Base-by-base conservation (phyloP, 2,888 invertebrate genomes). In the Tachina lurida region DNA sequence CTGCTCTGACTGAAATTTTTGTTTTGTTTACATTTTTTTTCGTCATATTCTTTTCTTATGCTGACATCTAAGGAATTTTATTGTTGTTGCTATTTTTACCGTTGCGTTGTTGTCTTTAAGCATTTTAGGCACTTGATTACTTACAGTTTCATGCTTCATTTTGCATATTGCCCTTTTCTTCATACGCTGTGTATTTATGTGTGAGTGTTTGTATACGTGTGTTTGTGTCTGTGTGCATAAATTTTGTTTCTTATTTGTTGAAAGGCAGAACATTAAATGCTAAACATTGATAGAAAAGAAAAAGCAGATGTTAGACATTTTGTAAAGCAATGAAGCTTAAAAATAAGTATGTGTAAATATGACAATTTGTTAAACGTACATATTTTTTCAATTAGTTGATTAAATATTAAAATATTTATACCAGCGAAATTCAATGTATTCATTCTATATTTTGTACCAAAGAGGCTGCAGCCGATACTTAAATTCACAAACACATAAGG, bases 141-240 rank as follows among this genome's bases (percentile, higher is more conserved):
- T 83, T 83, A 83, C 86, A 86, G 86, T 83, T 86, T 86, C 76
- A 86, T 83, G 86, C 86, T 86, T 83, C 83, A 86, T 86, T 86
- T 86, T 86, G 86, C 83, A 86, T 86, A 80, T 83, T 79, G 83
- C 76, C 83, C 56, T 73, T 86, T 76, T 75, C 56, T 39, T 52
- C 68, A 54, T 17, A 45, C 54, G 39, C 17, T 71, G 41, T 49
- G 41, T 65, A 49, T 45, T 56, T 56, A 60, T 49, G 15, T 39
- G 15, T 71, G 12, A 62, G 15, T 39, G 22, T 68, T 31, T 31
- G 41, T 63, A 19, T 1, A 15, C 31, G 12, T 31, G 9, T 49
- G 0, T 45, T 13, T 70, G 49, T 71, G n/a, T n/a, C n/a, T n/a
- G 10, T 47, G 45, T 43, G 43, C 31, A 10, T 67, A 54, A 8